Evolutionary conservation across 92 coral and sea anemone species (phyloP).

Genomic region (Zoanthus sociatus): DNA sequence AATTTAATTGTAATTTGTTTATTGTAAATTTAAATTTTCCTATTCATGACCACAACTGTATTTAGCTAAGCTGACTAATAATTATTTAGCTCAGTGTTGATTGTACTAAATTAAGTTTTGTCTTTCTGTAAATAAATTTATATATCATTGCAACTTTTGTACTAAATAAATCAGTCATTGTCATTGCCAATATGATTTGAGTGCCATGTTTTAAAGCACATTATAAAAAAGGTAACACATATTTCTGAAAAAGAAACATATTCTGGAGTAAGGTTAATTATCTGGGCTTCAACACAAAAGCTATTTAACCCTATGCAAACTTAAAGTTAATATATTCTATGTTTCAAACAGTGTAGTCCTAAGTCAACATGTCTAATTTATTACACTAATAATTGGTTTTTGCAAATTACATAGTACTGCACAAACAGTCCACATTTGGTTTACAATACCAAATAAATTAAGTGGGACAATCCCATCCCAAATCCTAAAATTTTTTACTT

Average conservation of each 20-base stretch:
- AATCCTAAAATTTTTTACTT: constrained; percentile 61
- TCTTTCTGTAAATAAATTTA: background rate
- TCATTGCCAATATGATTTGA: background rate
- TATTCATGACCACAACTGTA: background rate
- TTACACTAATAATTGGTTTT: constrained; percentile 14
- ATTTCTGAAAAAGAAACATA: background rate
- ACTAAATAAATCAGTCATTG: background rate
- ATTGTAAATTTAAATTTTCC: background rate
- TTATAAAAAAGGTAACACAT: background rate
- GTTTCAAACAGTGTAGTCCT: constrained; percentile 16
- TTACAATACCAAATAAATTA: constrained; percentile 63
- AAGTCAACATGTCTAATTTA: constrained; percentile 10
- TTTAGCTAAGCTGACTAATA: background rate
- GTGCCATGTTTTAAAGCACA: background rate
- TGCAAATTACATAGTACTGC: constrained; percentile 55
- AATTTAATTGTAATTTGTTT: background rate
- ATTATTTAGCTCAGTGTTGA: no score
- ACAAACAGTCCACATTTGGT: constrained; percentile 71
- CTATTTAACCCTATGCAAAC: constrained; percentile 13
- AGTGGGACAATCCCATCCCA: constrained; percentile 70
- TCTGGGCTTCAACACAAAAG: constrained; percentile 15
- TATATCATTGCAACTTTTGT: background rate
- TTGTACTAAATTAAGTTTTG: background rate
- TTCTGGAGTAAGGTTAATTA: background rate
- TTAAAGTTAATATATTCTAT: constrained; percentile 1